Base-by-base conservation (phyloP, 1,140 invertebrate genomes). In the Physella acuta region DNA sequence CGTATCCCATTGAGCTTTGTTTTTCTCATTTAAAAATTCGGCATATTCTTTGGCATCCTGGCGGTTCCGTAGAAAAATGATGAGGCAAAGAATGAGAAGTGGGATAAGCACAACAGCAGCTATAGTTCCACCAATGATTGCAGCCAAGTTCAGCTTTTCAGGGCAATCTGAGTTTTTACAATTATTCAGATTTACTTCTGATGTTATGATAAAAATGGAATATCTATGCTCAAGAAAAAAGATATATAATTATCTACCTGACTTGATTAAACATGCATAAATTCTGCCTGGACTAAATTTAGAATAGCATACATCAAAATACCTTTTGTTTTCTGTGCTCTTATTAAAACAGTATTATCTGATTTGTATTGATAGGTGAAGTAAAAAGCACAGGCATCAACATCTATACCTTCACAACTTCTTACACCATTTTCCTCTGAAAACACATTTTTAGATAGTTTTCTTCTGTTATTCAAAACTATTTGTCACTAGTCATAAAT, bases 131-230 rank as follows among this genome's bases (percentile, higher is more conserved):
- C 72, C 64, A 1, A 72, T 56, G 17, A 75, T 72, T 49, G 72
- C 65, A n/a, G 53, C 56, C 28, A 75, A 55, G 16, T 59, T 39
- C 3, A 85, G 83, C 5, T 81, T 72, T 61, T 76, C 63, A 5
- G 84, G 84, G 70, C 85, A 86, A 24, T 80, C 84, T 85, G 75
- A 17, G 74, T n/a, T n/a, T n/a, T n/a, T n/a, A n/a, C n/a, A n/a
- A n/a, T n/a, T n/a, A n/a, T n/a, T n/a, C n/a, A n/a, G n/a, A n/a
- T n/a, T n/a, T n/a, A n/a, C n/a, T n/a, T n/a, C n/a, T n/a, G n/a
- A n/a, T n/a, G n/a, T n/a, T n/a, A n/a, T n/a, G n/a, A n/a, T n/a
- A n/a, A n/a, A n/a, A n/a, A n/a, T n/a, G n/a, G n/a, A n/a, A n/a
- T n/a, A n/a, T n/a, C n/a, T n/a, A n/a, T n/a, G n/a, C n/a, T n/a